Evolutionary conservation across 2,113 vertebrate species (phyloP).

Genomic region (Dasypus novemcinctus): DNA sequence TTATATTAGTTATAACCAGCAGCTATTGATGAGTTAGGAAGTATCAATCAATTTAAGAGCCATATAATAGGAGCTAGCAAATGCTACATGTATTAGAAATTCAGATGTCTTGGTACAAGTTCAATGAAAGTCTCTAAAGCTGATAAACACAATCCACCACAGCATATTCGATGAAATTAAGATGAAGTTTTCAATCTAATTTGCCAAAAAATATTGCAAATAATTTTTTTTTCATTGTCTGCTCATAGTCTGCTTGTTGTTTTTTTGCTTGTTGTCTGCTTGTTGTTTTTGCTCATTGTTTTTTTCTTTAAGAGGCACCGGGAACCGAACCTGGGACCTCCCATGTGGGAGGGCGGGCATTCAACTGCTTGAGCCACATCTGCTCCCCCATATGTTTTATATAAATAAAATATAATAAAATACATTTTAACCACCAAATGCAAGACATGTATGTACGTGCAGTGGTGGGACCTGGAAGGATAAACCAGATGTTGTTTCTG

Average conservation of each 20-base stretch:
- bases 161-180: background rate
- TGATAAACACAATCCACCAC: background rate
- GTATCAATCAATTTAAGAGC: background rate
- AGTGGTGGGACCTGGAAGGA: background rate
- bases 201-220: background rate
- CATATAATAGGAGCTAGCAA: background rate
- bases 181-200: constrained; percentile 10
- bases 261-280: too few species aligned
- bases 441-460: background rate
- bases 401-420: constrained; percentile 4
- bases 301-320: too few species aligned
- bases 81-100: background rate
- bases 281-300: too few species aligned
- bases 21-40: background rate
- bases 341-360: too few species aligned
- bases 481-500: background rate
- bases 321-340: too few species aligned
- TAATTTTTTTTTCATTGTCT: background rate
- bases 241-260: too few species aligned
- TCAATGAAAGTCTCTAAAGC: background rate
- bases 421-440: background rate
- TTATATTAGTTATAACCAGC: background rate
- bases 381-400: background rate
- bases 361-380: too few species aligned
- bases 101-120: background rate